Base-by-base conservation (phyloP, 1,140 invertebrate genomes). In the Sycophaga agraensis region DNA sequence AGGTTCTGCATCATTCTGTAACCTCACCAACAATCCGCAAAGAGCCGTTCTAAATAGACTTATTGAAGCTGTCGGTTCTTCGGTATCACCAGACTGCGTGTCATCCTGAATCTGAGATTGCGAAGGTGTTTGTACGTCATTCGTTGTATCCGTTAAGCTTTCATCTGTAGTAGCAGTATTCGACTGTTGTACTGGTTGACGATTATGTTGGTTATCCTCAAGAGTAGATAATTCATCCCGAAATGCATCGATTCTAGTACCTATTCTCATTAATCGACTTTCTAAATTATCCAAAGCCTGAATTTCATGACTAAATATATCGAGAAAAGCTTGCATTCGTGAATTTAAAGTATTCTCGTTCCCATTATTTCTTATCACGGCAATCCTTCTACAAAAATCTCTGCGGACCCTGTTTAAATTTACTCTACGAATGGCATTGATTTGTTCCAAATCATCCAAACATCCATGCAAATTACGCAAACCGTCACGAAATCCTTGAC, bases 271-370 rank as follows among this genome's bases (percentile, higher is more conserved):
- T 8, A 73, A 64, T 31, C 67, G 66, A 1, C 63, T 55, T 22
- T 74, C 68, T 59, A 73, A 68, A 34, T 70, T 66, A 16, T 69
- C 68, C 9, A 74, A 46, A 7, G 56, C 59, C 12, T 65, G 66
- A 7, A 74, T 65, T 28, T 74, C 71, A 14, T 71, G 57, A 6
- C 66, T 70, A 7, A 72, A 5, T 34, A 63, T 60, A 8, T 68
- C 69, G 7, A 66, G 49, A 11, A 75, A 59, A n/a, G 54, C 9
- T 21, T 66, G 65, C 0, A 63, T 37, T 7, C 65, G 51, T 2
- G 55, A 21, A 31, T 67, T 68, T 2, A 55, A 57, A 22, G 35
- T 49, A 8, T 5, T 9, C 0, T 48, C n/a, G n/a, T n/a, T n/a
- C n/a, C n/a, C 59, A 21, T 62, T 50, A 12, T 51, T 57, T 16